A percentile compares a stretch with the other conserved stretches of the same genome.
Conservation (phyloP, 2,797 vertebrate species). For the Hippoglossus hippoglossus region DNA sequence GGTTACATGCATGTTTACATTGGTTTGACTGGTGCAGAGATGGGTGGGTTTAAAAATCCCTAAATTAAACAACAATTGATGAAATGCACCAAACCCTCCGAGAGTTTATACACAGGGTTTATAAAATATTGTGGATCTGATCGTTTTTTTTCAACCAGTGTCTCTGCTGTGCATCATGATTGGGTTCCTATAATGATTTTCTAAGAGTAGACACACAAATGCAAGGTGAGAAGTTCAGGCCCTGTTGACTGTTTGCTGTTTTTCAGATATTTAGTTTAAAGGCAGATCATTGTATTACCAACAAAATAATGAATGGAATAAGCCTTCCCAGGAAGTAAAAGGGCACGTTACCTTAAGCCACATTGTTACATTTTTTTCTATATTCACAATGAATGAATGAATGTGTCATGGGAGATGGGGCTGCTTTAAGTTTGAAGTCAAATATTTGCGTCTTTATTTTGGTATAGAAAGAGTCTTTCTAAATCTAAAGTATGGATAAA, state of each 20-base stretch:
- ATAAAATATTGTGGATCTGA: not conserved
- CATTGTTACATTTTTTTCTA: too few species aligned
- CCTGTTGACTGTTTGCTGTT: not conserved
- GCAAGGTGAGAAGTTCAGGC: too few species aligned
- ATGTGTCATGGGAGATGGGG: too few species aligned
- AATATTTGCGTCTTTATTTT: too few species aligned
- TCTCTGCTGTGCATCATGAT: not conserved
- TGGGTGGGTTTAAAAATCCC: not conserved
- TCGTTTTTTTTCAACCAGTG: too few species aligned
- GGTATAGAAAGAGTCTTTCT: too few species aligned
- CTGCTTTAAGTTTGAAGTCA: too few species aligned
- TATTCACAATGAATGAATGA: too few species aligned
- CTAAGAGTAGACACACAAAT: not conserved
- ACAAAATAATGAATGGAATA: slow-evolving; percentile 3
- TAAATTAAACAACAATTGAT: not conserved
- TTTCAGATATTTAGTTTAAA: slow-evolving; percentile 1
- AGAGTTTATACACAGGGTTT: not conserved
- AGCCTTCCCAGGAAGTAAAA: not conserved
- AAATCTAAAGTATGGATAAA: too few species aligned
- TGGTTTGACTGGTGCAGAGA: slow-evolving; percentile 4
- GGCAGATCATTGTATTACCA: not conserved
- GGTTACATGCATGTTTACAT: not conserved
- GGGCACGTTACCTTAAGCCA: not conserved
- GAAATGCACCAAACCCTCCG: not conserved
- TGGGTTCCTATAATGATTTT: slow-evolving; percentile 25